A percentile compares a stretch with the other conserved stretches of the same genome.
Evolutionary conservation across 2,113 vertebrate genomes (phyloP).

Genomic region (Vulpes ferrilata): DNA sequence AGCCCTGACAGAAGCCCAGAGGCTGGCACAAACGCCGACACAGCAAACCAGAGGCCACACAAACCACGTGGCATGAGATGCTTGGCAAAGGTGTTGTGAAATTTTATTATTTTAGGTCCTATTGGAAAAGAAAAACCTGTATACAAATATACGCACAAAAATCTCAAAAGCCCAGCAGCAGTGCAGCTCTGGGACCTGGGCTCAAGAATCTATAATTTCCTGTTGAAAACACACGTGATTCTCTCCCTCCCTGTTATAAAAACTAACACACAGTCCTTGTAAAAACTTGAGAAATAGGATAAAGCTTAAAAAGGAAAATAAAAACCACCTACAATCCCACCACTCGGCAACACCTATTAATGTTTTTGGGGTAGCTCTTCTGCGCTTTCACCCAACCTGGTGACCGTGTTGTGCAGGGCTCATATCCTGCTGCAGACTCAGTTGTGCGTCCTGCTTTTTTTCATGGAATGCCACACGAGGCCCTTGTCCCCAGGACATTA

Average conservation of each 20-base stretch:
- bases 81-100: not conserved
- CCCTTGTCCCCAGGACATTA: not conserved
- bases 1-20: not conserved
- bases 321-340: not conserved
- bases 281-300: conserved; percentile 22
- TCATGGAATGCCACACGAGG: rapidly evolving
- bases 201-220: not conserved
- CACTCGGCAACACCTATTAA: not conserved
- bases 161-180: not conserved
- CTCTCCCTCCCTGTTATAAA: not conserved
- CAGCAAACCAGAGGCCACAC: not conserved
- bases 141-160: not conserved
- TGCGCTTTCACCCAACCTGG: too few species aligned
- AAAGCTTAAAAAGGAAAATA: not conserved
- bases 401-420: too few species aligned
- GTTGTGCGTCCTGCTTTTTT: not conserved
- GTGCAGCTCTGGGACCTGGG: not conserved
- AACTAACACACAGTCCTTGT: not conserved
- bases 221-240: not conserved
- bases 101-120: conserved; percentile 1
- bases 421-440: too few species aligned
- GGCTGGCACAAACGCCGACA: not conserved
- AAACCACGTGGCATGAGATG: not conserved
- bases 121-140: not conserved
- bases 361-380: not conserved